Base-by-base conservation (phyloP, 2,797 vertebrate species). In the Acanthurus tractus region DNA sequence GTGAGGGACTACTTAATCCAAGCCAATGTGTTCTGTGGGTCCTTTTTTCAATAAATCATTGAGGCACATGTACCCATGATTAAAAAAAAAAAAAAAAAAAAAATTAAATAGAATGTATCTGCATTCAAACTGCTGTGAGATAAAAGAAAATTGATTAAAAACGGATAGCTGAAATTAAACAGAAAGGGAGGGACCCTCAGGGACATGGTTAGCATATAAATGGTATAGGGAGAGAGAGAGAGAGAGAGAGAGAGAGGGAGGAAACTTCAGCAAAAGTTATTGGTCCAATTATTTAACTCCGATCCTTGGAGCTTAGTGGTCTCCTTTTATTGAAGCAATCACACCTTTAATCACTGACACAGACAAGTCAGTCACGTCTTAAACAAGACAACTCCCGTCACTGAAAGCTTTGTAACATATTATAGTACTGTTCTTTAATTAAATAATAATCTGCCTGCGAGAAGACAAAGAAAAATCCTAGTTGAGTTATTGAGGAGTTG, bases 71-170 rank as follows among this genome's bases (percentile, higher is more conserved):
- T 77, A 81, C 84, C 79, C 74, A 81, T 76, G 82, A 88, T 90
- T 86, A 84, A 29, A 29, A 29, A 29, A 86, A 82, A 85, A 87
- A 90, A 84, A 29, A 29, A 29, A 29, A 86, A 82, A 85, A 87
- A 90, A 89, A 93, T 64, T 15, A 67, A 89, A 92, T 68, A 57
- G 61, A 81, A 85, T 81, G 70, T 86, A 84, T 80, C 80, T 67
- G 82, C 79, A 90, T 93, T 93, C 70, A 91, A 90, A 90, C 85
- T 84, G 87, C 76, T 76, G 73, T 81, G 80, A 91, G 89, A 94
- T 92, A 82, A 93, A 94, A 90, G 76, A 87, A 88, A 94, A 92
- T 78, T 89, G 87, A 94, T 93, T 93, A 86, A 91, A 94, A 90
- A 86, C 80, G 77, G 84, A 93, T 91, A 72, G 69, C 72, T 87